These are phyloP conservation scores for Semicossyphus pulcher DNA, from an alignment of 2,113 vertebrate genomes.

Conservation along the genomic window DNA sequence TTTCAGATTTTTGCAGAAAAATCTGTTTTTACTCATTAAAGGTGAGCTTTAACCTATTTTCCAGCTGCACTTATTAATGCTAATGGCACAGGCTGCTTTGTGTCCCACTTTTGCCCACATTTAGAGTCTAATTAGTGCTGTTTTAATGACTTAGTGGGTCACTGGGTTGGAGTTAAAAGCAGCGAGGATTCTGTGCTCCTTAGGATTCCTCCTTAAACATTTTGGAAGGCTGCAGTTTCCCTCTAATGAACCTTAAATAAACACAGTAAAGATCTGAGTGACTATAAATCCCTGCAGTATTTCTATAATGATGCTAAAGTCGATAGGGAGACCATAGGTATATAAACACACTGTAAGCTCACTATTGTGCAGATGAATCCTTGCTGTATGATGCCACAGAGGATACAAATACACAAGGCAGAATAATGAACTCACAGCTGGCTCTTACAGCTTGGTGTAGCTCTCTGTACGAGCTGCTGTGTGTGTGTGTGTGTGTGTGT, in stretches of 20 bases:
- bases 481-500: slow-evolving; percentile 6
- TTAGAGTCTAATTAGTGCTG: slow-evolving; percentile 25
- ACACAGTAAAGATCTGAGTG: neutral
- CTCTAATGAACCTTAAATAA: neutral
- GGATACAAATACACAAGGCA: slow-evolving; percentile 12
- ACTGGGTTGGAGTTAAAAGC: slow-evolving; percentile 20
- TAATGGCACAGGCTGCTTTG: neutral
- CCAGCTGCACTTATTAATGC: too few species aligned
- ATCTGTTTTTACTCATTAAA: neutral
- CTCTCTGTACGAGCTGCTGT: neutral
- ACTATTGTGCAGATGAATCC: slow-evolving; percentile 17
- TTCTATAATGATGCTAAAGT: neutral
- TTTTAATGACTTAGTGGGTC: slow-evolving; percentile 41
- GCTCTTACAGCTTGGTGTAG: slow-evolving; percentile 5
- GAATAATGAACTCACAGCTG: slow-evolving; percentile 35
- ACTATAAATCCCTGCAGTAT: neutral
- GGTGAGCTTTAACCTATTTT: neutral
- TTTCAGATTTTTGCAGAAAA: neutral
- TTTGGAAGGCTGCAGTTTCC: neutral
- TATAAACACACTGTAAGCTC: slow-evolving; percentile 28
- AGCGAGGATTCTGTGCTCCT: neutral
- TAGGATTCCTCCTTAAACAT: neutral
- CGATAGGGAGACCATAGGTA: slow-evolving; percentile 22
- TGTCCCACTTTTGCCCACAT: neutral
- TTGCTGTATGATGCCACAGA: slow-evolving; percentile 16